Conservation (phyloP, 2,797 vertebrate genomes). For the Bovichtus variegatus region DNA sequence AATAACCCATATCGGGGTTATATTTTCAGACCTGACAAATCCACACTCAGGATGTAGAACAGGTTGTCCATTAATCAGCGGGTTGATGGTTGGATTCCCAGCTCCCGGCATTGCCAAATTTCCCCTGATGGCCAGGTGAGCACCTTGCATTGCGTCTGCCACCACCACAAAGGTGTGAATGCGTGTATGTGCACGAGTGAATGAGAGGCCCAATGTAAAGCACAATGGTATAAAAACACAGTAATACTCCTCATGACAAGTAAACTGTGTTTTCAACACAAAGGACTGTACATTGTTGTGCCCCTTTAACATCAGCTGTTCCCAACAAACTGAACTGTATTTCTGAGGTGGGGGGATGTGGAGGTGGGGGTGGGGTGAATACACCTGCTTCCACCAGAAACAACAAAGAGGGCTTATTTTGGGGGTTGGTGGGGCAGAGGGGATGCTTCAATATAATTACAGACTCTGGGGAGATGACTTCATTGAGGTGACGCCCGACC, state of each 20-base stretch:
- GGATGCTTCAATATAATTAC: slow-evolving; percentile 75
- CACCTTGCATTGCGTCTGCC: background rate
- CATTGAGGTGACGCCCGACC: slow-evolving; percentile 66
- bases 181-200: background rate
- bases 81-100: background rate
- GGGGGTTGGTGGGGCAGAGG: slow-evolving; percentile 31
- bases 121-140: background rate
- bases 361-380: slow-evolving; percentile 16
- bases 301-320: slow-evolving; percentile 34
- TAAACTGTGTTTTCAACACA: background rate
- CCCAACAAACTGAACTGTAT: slow-evolving; percentile 24
- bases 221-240: background rate
- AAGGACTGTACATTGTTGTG: background rate
- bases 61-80: background rate
- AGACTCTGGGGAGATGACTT: slow-evolving; percentile 76
- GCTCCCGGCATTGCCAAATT: background rate
- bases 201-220: background rate
- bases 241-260: background rate
- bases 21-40: background rate
- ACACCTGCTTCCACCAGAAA: slow-evolving; percentile 68
- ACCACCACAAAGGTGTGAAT: no score
- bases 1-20: background rate
- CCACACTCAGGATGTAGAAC: background rate
- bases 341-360: slow-evolving; percentile 1
- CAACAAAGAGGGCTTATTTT: slow-evolving; percentile 63